Percentiles rank a stretch among this genome's conserved stretches.
Conservation (phyloP, 2,113 vertebrate species). For the Oreochromis spilurus region DNA sequence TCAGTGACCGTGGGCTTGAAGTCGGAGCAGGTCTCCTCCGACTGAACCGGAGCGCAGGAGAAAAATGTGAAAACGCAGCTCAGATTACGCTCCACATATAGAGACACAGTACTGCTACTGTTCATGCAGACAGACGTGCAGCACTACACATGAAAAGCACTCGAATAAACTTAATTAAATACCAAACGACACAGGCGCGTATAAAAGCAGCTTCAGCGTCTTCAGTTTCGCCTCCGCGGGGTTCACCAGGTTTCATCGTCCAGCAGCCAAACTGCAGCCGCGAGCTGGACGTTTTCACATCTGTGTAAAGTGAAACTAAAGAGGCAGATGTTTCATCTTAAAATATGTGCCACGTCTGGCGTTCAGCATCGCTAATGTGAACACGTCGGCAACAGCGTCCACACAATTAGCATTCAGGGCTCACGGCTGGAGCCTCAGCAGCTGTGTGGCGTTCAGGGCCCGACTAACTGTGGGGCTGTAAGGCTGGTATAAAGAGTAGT, state of each 20-base stretch:
- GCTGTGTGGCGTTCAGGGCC: background rate
- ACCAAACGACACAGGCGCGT: background rate
- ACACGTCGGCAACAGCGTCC: background rate
- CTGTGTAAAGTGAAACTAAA: background rate
- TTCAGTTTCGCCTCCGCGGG: background rate
- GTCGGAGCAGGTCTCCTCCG: background rate
- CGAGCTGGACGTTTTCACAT: background rate
- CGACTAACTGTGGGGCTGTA: background rate
- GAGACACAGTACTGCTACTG: constrained; percentile 6
- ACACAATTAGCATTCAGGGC: background rate
- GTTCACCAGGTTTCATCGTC: background rate
- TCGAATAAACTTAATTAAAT: background rate
- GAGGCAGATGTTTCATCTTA: background rate
- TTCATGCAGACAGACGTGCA: background rate
- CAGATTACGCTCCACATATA: background rate
- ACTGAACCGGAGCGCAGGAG: background rate
- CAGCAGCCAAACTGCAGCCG: background rate
- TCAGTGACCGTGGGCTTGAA: background rate
- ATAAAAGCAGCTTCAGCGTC: background rate
- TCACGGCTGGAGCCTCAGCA: background rate
- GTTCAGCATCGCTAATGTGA: background rate
- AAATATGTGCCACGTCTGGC: background rate
- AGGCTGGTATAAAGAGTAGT: background rate
- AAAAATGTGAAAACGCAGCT: constrained; percentile 1
- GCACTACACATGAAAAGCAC: background rate